These are phyloP conservation scores for Pachypeltis micranthus DNA, from an alignment of 1,140 invertebrate genomes.

Conservation along the genomic window DNA sequence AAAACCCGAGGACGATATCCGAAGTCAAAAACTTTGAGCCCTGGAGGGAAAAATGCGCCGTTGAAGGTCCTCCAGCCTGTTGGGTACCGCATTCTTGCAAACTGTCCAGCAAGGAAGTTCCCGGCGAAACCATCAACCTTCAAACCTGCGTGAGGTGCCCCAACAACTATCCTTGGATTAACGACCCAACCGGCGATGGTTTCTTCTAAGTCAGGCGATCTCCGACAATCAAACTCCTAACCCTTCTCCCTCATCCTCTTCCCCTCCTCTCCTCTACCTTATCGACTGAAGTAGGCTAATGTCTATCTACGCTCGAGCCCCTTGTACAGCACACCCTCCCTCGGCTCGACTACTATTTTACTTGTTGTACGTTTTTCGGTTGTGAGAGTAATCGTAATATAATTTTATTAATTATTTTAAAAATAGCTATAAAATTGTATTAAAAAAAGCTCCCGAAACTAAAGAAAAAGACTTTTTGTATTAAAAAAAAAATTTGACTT, in stretches of 20 bases:
- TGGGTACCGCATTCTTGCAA: slow-evolving; percentile 84
- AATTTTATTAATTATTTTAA: not conserved
- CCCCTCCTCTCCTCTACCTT: not conserved
- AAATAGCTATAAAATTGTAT: not conserved
- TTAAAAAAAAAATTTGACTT: not conserved
- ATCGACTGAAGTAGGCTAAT: slow-evolving; percentile 4
- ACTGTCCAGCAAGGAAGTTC: slow-evolving; percentile 80
- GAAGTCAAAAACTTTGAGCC: slow-evolving; percentile 85
- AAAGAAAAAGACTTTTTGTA: not conserved
- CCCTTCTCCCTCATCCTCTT: not conserved
- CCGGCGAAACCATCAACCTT: slow-evolving; percentile 82
- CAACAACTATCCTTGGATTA: slow-evolving; percentile 87
- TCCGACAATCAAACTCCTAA: slow-evolving; percentile 11
- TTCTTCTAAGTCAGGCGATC: slow-evolving; percentile 54
- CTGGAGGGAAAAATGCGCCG: slow-evolving; percentile 84
- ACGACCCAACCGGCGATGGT: slow-evolving; percentile 83
- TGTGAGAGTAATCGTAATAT: slow-evolving; percentile 2
- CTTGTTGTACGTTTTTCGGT: not conserved
- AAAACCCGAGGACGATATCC: slow-evolving; percentile 71
- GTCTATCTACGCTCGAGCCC: slow-evolving; percentile 2
- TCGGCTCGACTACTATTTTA: slow-evolving; percentile 3
- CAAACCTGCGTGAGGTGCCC: slow-evolving; percentile 88
- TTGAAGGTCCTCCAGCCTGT: slow-evolving; percentile 64
- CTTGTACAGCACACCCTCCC: slow-evolving; percentile 5
- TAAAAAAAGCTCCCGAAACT: not conserved